Percentiles rank a stretch among this genome's conserved stretches.
Conservation (phyloP, 2,113 vertebrate species). For the Manacus vitellinus region DNA sequence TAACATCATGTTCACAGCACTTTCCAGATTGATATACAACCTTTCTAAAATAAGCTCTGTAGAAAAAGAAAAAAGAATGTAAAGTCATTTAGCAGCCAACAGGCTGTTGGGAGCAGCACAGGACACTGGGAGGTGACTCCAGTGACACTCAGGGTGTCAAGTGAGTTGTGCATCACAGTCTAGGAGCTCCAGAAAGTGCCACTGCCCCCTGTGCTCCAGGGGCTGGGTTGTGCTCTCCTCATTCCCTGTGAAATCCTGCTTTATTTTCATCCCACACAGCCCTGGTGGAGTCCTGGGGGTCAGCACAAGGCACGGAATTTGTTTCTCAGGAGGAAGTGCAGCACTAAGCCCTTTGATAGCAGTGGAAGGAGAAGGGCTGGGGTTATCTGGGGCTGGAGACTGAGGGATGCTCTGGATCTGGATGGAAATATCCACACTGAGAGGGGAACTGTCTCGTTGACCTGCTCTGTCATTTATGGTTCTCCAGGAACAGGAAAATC, state of each 20-base stretch:
- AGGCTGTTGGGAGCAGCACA: slow-evolving; percentile 2
- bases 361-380: not conserved
- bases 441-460: slow-evolving; percentile 28
- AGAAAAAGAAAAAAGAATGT: slow-evolving; percentile 30
- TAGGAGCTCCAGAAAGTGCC: not conserved
- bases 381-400: slow-evolving; percentile 14
- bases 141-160: not conserved
- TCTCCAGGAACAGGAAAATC: slow-evolving; percentile 21
- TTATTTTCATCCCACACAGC: not conserved
- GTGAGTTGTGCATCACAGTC: not conserved
- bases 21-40: slow-evolving; percentile 69
- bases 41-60: slow-evolving; percentile 59
- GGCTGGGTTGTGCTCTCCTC: not conserved
- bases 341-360: not conserved
- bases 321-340: slow-evolving; percentile 11
- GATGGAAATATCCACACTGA: not conserved
- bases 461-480: slow-evolving; percentile 12
- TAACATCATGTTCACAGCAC: slow-evolving; percentile 69
- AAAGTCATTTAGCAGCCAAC: slow-evolving; percentile 65
- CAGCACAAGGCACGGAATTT: not conserved
- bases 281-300: not conserved
- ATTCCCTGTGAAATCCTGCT: not conserved
- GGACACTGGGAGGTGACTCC: slow-evolving; percentile 53
- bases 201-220: not conserved
- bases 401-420: not conserved